phyloP scores from a whole-genome alignment of 1,140 invertebrate species.

The Ceratitis capitata region DNA sequence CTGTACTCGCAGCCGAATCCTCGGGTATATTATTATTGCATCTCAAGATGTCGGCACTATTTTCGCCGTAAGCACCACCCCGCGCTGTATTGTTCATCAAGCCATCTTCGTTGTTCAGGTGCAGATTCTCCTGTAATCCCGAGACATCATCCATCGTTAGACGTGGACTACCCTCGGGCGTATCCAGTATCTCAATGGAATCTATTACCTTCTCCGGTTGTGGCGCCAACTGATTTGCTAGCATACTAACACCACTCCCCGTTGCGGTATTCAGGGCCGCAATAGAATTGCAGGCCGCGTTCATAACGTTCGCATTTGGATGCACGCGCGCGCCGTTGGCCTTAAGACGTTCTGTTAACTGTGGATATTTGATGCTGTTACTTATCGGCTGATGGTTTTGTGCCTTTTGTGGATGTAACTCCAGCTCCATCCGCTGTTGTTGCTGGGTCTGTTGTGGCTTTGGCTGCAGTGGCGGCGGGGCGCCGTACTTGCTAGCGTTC shows the following conservation, averaged over 20 bases:
- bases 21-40: not conserved
- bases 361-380: conserved; percentile 53
- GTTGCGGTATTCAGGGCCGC: not conserved
- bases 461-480: conserved; percentile 32
- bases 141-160: conserved; percentile 38
- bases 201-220: conserved; percentile 49
- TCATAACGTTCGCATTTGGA: not conserved
- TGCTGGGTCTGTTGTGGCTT: not conserved
- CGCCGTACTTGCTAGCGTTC: not conserved
- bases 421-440: not conserved
- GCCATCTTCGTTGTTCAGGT: conserved; percentile 14
- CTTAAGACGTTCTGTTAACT: conserved; percentile 56
- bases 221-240: not conserved
- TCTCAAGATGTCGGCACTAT: not conserved
- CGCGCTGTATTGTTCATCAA: not conserved
- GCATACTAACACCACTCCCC: not conserved
- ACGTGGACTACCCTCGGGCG: conserved; percentile 58
- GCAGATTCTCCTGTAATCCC: conserved; percentile 12
- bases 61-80: not conserved
- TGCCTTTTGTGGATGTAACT: not conserved
- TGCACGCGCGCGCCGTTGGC: conserved; percentile 50
- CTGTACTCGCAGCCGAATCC: not conserved
- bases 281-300: not conserved
- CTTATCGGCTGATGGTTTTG: not conserved
- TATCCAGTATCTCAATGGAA: conserved; percentile 61